Evolutionary conservation across 2,797 vertebrate genomes (phyloP), one percentile per base, ranked within the genome.

Genomic region (Aplochiton taeniatus): DNA sequence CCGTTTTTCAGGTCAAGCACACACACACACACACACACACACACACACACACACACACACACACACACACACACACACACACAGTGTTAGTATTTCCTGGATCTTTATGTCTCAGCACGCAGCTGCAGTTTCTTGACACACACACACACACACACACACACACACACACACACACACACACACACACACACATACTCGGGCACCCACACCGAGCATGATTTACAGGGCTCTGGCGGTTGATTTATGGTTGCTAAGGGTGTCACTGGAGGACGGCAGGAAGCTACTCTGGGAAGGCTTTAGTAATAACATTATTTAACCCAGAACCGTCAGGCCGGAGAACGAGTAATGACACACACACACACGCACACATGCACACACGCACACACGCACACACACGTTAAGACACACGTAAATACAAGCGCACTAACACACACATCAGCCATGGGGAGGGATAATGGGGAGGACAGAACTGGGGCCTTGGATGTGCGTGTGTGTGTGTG

Each of bases 241-340:
- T 91, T 91, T 91, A 90, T 90, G 73, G 84, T 79, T 65, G 65
- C 75, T 79, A 74, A 87, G 77, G 84, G 82, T 81, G 83, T 78
- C 83, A 81, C 69, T 64, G 79, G 71, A 73, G 77, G 79, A 72
- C 84, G 71, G 79, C 68, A 69, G 76, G 72, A 85, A 87, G 82
- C 69, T 72, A 72, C 78, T 78, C 69, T 77, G 83, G 75, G 80
- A 86, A 78, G 72, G 75, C 79, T 88, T 87, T 87, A 87, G 90
- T 90, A 90, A 90, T 90, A 88, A 88, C 85, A 79, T 85, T 88
- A 82, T 90, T 92, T 89, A 89, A 90, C 88, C 87, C 82, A 87
- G 90, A 90, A 89, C 86, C 79, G 81, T 91, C 88, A 88, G 75
- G 80, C 75, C 72, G 66, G 80, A 78, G 73, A 76, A 85, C 80